A percentile compares a stretch with the other conserved stretches of the same genome.
Conservation (phyloP, 1,140 invertebrate genomes). For the Tetramorium simillimum region DNA sequence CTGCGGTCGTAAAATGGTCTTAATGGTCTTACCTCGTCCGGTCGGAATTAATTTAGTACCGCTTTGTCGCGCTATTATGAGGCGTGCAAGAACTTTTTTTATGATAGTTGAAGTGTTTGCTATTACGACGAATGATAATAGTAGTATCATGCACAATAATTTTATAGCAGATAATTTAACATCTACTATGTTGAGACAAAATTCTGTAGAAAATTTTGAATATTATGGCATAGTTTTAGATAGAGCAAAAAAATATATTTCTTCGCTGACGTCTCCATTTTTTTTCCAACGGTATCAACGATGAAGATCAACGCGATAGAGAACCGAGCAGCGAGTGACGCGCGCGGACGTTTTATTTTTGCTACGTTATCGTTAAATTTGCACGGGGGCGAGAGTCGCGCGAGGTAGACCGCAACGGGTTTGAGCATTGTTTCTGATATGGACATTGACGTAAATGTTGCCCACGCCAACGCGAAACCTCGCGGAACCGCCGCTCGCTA, state of each 20-base stretch:
- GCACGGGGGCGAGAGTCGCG: neutral
- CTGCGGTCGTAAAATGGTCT: conserved; percentile 47
- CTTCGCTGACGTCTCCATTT: neutral
- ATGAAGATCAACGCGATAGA: neutral
- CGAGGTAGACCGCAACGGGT: conserved; percentile 35
- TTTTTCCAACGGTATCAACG: neutral
- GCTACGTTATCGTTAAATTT: conserved; percentile 53
- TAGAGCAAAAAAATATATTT: neutral
- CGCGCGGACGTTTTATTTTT: conserved; percentile 27
- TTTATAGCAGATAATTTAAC: conserved; percentile 4
- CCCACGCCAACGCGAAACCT: conserved; percentile 42
- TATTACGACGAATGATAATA: neutral
- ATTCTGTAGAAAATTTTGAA: neutral
- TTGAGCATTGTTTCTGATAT: conserved; percentile 47
- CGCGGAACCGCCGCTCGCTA: conserved; percentile 38
- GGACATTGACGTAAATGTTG: conserved; percentile 60
- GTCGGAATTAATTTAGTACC: conserved; percentile 35
- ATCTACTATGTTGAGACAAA: neutral
- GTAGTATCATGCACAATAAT: neutral
- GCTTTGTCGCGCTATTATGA: conserved; percentile 36
- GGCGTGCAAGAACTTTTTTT: conserved; percentile 15
- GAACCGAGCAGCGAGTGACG: neutral
- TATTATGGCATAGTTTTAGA: neutral
- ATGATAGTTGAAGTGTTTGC: conserved; percentile 28
- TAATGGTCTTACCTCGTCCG: conserved; percentile 49